Conservation (phyloP, 2,113 vertebrate genomes). For the Epinephelus lanceolatus region DNA sequence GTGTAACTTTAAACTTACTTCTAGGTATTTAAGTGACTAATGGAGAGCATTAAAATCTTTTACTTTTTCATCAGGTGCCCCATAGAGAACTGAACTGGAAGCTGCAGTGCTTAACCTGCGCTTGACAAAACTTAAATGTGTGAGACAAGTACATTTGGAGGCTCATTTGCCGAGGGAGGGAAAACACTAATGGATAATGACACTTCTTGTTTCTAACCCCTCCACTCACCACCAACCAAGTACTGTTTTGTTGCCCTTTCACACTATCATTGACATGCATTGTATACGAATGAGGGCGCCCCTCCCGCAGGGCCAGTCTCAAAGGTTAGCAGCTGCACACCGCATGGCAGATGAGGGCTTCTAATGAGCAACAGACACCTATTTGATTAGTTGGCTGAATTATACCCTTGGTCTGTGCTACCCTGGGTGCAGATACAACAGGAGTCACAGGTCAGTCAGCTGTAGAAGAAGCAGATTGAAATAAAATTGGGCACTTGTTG, state of each 20-base stretch:
- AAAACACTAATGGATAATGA: conserved; percentile 51
- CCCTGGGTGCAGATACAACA: conserved; percentile 1
- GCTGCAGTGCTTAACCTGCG: not conserved
- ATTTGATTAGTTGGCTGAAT: conserved; percentile 57
- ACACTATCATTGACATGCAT: conserved; percentile 44
- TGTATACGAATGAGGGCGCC: conserved; percentile 68
- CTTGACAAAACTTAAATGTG: not conserved
- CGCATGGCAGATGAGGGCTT: conserved; percentile 61
- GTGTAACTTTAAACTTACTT: too few species aligned
- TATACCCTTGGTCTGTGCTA: conserved; percentile 7
- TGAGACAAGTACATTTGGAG: conserved; percentile 9
- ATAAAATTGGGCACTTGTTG: conserved; percentile 10
- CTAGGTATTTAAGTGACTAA: too few species aligned
- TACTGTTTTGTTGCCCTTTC: conserved; percentile 63
- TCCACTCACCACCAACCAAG: conserved; percentile 6
- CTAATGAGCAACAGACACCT: conserved; percentile 63
- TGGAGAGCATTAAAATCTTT: too few species aligned
- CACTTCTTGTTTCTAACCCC: conserved; percentile 16
- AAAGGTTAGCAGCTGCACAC: conserved; percentile 69
- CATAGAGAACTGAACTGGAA: not conserved
- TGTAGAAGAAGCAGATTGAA: not conserved
- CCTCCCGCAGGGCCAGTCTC: conserved; percentile 52
- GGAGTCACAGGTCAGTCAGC: conserved; percentile 11
- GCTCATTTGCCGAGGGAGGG: conserved; percentile 16
- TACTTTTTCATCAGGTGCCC: not conserved